Base-by-base conservation (phyloP, 2,113 vertebrate species). In the Holacanthus passer region DNA sequence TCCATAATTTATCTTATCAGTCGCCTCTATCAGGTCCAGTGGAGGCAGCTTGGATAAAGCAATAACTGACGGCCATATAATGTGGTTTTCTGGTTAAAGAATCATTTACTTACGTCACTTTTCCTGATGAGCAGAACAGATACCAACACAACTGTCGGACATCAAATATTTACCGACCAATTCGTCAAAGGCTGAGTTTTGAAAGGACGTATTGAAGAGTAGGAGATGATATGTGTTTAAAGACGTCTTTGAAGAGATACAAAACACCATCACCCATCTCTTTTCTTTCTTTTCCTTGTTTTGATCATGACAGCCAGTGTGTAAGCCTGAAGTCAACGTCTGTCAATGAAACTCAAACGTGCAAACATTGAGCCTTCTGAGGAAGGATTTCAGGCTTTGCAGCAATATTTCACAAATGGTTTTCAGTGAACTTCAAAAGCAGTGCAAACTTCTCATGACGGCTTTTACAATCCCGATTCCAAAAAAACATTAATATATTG, bases 1-100 rank as follows among this genome's bases (percentile, higher is more conserved):
- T 89, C 71, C 70, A 88, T 90, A 83, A 93, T 87, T 91, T 87
- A 89, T 84, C 72, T 43, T 27, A 71, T 64, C 52, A 74, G 85
- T 55, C 29, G n/a, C 71, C 53, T 67, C 87, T 62, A 70, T 74
- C 85, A 43, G 82, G 78, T 81, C 70, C 70, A 73, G 60, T 1
- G 24, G 71, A 77, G 66, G 37, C 69, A 65, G 77, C 78, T 76
- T 82, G 69, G 74, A 69, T 72, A 53, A 73, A 59, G 72, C 55
- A 75, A 47, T 66, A 56, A 35, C 50, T 32, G 48, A 82, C 62
- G 50, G 37, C 53, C 53, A 69, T 35, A 37, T 27, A 60, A 79
- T 2, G 64, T 29, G 62, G 55, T 53, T 19, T 22, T 19, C 60
- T 81, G 48, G 80, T 79, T 72, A 77, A 69, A 81, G 62, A 17